Conservation (phyloP, 2,797 vertebrate species). For the Paedocypris micromegethes region DNA sequence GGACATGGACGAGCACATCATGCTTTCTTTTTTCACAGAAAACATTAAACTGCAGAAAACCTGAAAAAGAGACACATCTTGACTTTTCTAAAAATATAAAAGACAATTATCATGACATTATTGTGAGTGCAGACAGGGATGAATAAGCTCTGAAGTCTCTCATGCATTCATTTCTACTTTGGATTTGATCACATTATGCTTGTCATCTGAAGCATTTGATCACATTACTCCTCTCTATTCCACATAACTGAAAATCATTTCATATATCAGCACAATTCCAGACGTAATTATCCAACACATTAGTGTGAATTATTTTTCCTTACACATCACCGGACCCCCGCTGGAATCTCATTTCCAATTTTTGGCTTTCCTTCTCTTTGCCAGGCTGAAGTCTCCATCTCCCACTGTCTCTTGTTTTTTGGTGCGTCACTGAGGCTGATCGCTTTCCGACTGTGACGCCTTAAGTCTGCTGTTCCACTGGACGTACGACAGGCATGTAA, state of each 20-base stretch:
- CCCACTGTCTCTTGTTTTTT: conserved; percentile 16
- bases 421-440: conserved; percentile 22
- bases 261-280: conserved; percentile 38
- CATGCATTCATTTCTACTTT: conserved; percentile 11
- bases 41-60: no score
- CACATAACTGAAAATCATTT: conserved; percentile 26
- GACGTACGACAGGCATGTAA: no score
- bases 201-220: conserved; percentile 18
- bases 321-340: conserved; percentile 26
- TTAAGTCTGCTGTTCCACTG: not conserved
- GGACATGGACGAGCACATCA: no score
- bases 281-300: conserved; percentile 36
- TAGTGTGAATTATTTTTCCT: conserved; percentile 34
- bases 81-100: no score
- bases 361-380: conserved; percentile 11
- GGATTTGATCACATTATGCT: conserved; percentile 12
- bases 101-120: no score
- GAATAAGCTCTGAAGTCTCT: conserved; percentile 5
- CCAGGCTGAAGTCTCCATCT: conserved; percentile 4
- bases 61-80: no score
- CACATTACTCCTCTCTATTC: conserved; percentile 17
- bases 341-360: conserved; percentile 32
- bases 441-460: not conserved
- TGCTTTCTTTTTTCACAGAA: no score
- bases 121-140: not conserved